Evolutionary conservation across 2,888 invertebrate species (phyloP).

Genomic region (Yponomeuta cagnagella): DNA sequence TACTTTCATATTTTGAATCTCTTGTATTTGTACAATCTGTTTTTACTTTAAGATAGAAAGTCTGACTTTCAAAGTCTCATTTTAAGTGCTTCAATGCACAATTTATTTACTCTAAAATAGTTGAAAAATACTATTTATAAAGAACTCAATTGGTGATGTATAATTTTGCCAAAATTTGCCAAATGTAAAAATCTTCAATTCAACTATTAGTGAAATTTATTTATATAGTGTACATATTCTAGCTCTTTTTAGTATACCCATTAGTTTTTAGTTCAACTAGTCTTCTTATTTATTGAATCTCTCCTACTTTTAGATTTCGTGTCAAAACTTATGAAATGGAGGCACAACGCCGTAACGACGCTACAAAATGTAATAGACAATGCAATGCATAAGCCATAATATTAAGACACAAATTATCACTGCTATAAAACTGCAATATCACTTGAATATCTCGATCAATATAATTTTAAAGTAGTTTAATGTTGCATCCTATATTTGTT

Average conservation of each 20-base stretch:
- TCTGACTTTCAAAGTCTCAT: background rate
- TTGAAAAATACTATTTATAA: background rate
- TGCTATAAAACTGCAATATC: conserved; percentile 4
- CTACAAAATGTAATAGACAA: background rate
- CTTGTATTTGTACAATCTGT: background rate
- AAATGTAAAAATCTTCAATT: conserved; percentile 47
- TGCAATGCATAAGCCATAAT: background rate
- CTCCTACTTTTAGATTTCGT: conserved; percentile 33
- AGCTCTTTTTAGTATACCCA: conserved; percentile 15
- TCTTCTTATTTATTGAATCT: conserved; percentile 13
- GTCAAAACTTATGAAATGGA: conserved; percentile 26
- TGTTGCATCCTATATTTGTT: conserved; percentile 6
- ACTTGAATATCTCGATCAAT: background rate
- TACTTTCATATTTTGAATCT: background rate
- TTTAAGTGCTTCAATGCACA: background rate
- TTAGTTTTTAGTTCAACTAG: conserved; percentile 13
- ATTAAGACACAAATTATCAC: background rate
- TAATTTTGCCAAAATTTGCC: conserved; percentile 71
- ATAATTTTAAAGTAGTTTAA: background rate
- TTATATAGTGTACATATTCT: conserved; percentile 31
- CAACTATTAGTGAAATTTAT: conserved; percentile 42
- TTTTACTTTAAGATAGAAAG: background rate
- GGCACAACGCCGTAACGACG: conserved; percentile 9
- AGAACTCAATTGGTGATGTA: conserved; percentile 33
- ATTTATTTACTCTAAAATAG: background rate